Percentiles rank a stretch among this genome's conserved stretches.
Conservation (phyloP, 2,113 vertebrate genomes). For the Syrmaticus mikado region DNA sequence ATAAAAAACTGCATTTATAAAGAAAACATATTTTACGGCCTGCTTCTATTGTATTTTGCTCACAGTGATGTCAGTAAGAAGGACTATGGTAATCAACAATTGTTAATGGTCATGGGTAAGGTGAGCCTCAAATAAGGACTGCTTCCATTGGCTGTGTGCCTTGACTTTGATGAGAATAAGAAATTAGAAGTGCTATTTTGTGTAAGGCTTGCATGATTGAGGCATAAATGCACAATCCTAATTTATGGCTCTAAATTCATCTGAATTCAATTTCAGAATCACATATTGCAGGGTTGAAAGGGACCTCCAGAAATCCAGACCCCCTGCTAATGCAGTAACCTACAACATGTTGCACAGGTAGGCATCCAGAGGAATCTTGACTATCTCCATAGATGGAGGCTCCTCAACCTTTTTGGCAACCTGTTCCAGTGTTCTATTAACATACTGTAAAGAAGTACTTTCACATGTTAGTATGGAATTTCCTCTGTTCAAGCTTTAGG, state of each 20-base stretch:
- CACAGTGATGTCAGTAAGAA: not conserved
- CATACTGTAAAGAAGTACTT: too few species aligned
- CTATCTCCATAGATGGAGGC: too few species aligned
- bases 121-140: not conserved
- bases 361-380: too few species aligned
- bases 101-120: not conserved
- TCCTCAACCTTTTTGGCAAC: too few species aligned
- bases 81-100: not conserved
- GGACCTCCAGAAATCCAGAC: too few species aligned
- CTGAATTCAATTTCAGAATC: not conserved
- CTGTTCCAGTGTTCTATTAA: too few species aligned
- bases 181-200: not conserved
- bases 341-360: too few species aligned
- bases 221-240: not conserved
- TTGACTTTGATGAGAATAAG: not conserved
- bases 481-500: too few species aligned
- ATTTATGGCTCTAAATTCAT: not conserved
- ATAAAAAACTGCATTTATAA: not conserved
- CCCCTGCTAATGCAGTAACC: too few species aligned
- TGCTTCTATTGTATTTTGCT: not conserved
- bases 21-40: not conserved
- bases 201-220: not conserved
- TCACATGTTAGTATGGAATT: too few species aligned
- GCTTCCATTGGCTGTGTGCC: accelerated
- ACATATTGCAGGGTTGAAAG: too few species aligned